Evolutionary conservation across 2,797 vertebrate genomes (phyloP).

Genomic region (Gouania willdenowi): DNA sequence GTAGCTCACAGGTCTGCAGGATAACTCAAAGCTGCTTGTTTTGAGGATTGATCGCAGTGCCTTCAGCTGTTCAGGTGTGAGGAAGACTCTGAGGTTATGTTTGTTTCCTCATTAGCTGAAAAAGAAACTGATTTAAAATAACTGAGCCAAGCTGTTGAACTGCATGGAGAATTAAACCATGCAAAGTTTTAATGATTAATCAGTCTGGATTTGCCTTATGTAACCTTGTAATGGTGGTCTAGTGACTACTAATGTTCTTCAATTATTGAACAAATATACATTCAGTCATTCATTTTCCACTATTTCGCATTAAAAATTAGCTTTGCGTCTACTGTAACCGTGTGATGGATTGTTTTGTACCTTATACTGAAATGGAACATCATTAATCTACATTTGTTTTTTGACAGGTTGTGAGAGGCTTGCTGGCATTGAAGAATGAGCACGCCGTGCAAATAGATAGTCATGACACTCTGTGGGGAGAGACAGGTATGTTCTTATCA

Average conservation of each 20-base stretch:
- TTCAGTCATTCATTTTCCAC: constrained; percentile 4
- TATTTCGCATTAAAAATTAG: constrained; percentile 7
- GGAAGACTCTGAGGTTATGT: constrained; percentile 40
- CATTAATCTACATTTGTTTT: constrained; percentile 63
- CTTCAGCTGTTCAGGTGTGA: constrained; percentile 15
- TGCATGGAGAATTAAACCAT: constrained; percentile 19
- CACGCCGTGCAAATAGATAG: constrained; percentile 86
- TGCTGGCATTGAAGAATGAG: constrained; percentile 85
- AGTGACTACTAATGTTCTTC: constrained; percentile 18
- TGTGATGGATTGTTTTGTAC: constrained; percentile 40
- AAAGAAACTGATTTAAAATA: constrained; percentile 28
- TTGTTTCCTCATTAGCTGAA: constrained; percentile 46
- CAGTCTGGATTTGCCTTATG: constrained; percentile 18
- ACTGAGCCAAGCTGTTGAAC: constrained; percentile 39
- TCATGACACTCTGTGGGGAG: constrained; percentile 95
- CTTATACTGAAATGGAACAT: constrained; percentile 20
- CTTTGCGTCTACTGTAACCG: constrained; percentile 15
- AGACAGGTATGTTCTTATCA: constrained; percentile 89
- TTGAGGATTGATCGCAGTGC: constrained; percentile 23
- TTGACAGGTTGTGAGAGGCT: constrained; percentile 87
- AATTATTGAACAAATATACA: constrained; percentile 42
- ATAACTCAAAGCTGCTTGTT: constrained; percentile 7
- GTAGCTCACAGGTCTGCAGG: constrained; percentile 10
- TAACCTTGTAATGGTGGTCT: background rate
- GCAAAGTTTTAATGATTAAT: constrained; percentile 37